These are phyloP conservation scores for Drosophila suzukii DNA, from an alignment of 1,140 invertebrate genomes.

Conservation along the genomic window DNA sequence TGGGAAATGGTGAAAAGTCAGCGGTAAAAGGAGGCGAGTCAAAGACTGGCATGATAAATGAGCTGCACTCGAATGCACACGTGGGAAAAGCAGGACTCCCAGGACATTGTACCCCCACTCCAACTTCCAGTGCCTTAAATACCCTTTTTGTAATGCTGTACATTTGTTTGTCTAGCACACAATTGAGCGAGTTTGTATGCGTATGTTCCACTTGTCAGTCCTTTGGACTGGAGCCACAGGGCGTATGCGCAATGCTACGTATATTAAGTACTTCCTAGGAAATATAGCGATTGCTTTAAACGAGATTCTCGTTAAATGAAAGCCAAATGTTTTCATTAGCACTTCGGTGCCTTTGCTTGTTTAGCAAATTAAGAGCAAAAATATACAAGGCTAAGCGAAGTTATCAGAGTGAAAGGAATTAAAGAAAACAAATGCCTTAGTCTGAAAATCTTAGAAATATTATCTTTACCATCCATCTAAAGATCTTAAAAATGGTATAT, in stretches of 20 bases:
- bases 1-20: conserved; percentile 23
- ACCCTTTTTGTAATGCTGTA: conserved; percentile 7
- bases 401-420: not conserved
- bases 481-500: no score
- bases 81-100: conserved; percentile 4
- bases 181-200: not conserved
- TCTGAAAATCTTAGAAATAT: no score
- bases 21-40: conserved; percentile 5
- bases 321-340: conserved; percentile 45
- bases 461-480: no score
- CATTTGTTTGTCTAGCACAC: conserved; percentile 31
- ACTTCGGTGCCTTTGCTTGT: conserved; percentile 18
- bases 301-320: conserved; percentile 35
- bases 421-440: no score
- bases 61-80: conserved; percentile 51
- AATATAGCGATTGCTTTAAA: conserved; percentile 22
- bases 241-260: conserved; percentile 37
- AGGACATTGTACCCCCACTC: conserved; percentile 1
- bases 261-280: conserved; percentile 13
- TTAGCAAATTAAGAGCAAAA: conserved; percentile 22
- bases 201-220: conserved; percentile 15
- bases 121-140: conserved; percentile 1
- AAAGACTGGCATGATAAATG: conserved; percentile 58
- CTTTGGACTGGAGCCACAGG: conserved; percentile 20
- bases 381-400: conserved; percentile 12